Conservation (phyloP, 2,113 vertebrate species). For the Scytalopus superciliaris region DNA sequence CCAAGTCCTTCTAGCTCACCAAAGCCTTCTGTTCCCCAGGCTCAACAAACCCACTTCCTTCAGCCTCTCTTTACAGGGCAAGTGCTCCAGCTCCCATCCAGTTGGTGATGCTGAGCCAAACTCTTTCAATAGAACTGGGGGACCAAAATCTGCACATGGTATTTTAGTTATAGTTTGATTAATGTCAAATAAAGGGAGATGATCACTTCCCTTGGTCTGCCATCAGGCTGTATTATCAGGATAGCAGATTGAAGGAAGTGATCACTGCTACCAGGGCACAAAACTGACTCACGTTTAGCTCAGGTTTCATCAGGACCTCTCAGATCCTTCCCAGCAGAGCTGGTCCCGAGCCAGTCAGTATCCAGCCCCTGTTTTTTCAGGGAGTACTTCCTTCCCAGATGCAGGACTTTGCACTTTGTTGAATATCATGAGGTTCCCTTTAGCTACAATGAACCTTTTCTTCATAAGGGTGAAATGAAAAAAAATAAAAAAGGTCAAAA, state of each 20-base stretch:
- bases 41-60: background rate
- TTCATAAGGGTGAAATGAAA: background rate
- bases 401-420: background rate
- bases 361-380: background rate
- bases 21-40: background rate
- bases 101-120: background rate
- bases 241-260: background rate
- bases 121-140: background rate
- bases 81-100: rapidly evolving
- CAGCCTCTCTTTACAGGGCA: background rate
- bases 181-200: background rate
- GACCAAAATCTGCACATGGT: background rate
- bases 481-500: background rate
- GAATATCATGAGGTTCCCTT: background rate
- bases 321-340: background rate
- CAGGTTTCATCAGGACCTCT: background rate
- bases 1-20: background rate
- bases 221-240: background rate
- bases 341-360: background rate
- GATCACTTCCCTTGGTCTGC: background rate
- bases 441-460: background rate
- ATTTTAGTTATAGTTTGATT: background rate
- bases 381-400: background rate
- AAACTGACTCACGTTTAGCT: background rate
- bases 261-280: rapidly evolving